Conservation (phyloP, 2,888 invertebrate genomes). For the Ischnura elegans region DNA sequence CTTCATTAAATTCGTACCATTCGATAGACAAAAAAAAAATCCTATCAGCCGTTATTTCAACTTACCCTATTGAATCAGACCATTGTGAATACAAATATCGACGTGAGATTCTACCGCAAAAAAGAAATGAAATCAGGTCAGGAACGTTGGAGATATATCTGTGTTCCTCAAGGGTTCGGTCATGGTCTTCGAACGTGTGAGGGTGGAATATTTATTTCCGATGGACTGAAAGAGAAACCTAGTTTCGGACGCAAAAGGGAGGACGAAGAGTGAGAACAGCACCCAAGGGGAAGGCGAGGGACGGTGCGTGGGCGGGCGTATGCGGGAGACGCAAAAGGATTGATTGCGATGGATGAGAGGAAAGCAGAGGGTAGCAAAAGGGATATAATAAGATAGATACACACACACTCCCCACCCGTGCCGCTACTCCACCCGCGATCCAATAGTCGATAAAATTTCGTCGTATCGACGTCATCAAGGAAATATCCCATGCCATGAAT, state of each 20-base stretch:
- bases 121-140: no score
- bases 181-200: not conserved
- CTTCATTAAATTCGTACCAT: no score
- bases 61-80: no score
- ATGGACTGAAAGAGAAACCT: not conserved
- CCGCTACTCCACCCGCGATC: not conserved
- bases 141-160: no score
- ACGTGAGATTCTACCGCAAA: no score
- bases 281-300: not conserved
- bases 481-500: not conserved
- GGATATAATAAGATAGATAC: slow-evolving; percentile 1
- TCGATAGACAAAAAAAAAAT: no score
- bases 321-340: not conserved
- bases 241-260: not conserved
- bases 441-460: not conserved
- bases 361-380: not conserved
- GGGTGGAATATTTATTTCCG: not conserved
- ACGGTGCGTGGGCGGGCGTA: not conserved
- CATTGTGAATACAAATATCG: no score
- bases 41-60: no score
- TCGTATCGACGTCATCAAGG: not conserved
- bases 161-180: not conserved
- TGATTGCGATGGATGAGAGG: not conserved
- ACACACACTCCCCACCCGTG: not conserved
- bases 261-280: not conserved